Evolutionary conservation across 2,113 vertebrate genomes (phyloP).

Genomic region (Heptranchias perlo): DNA sequence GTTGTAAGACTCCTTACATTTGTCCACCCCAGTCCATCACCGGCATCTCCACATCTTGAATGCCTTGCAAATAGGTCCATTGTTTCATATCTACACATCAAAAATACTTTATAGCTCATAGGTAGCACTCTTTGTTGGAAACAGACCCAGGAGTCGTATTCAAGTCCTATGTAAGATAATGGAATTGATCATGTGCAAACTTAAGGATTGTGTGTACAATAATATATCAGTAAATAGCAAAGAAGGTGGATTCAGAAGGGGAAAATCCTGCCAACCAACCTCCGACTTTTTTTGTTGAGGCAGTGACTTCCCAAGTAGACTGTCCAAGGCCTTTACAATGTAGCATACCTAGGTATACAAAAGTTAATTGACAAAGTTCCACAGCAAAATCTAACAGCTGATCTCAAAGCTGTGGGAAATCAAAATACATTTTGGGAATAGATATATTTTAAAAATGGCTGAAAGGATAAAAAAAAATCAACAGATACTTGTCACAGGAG

Average conservation of each 20-base stretch:
- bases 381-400: background rate
- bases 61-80: background rate
- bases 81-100: background rate
- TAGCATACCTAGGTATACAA: background rate
- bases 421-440: background rate
- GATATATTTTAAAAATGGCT: background rate
- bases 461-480: background rate
- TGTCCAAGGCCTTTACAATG: background rate
- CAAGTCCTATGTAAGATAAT: background rate
- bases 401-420: background rate
- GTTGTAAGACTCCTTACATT: no score
- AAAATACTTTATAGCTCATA: background rate
- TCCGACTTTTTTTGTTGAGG: background rate
- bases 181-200: background rate
- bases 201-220: background rate
- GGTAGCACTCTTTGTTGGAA: background rate
- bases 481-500: background rate
- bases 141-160: background rate
- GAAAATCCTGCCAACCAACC: background rate
- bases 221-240: background rate
- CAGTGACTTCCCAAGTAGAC: background rate
- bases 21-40: no score
- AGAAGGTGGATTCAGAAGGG: background rate
- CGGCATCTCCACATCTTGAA: background rate
- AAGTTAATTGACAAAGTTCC: background rate